Evolutionary conservation across 2,113 vertebrate genomes (phyloP).

Genomic region (Cryptoleucopteryx plumbea): DNA sequence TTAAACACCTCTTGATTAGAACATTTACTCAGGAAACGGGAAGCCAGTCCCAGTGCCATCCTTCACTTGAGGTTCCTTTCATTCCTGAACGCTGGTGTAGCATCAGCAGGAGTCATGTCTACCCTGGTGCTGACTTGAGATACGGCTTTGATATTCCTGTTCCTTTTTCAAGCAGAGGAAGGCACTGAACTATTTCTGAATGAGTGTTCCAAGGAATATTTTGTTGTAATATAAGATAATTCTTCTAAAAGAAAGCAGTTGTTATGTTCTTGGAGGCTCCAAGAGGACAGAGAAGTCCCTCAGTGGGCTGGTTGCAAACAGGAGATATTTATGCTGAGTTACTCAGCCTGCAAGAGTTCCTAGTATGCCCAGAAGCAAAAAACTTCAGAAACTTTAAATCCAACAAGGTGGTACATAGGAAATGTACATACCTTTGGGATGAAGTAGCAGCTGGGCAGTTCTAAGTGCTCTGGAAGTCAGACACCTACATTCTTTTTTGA

Average conservation of each 20-base stretch:
- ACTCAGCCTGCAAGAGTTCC: neutral
- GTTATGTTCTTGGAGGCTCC: neutral
- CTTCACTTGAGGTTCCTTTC: neutral
- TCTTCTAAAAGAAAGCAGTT: neutral
- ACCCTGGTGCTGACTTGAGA: neutral
- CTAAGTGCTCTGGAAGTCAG: neutral
- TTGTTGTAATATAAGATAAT: neutral
- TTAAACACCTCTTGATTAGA: neutral
- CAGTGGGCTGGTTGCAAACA: neutral
- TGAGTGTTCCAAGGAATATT: neutral
- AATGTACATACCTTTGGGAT: neutral
- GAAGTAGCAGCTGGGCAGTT: neutral
- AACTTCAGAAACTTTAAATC: neutral
- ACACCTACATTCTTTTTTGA: neutral
- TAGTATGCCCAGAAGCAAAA: neutral
- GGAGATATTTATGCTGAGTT: neutral
- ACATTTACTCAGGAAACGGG: neutral
- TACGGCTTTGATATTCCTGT: neutral
- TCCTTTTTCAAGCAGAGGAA: neutral
- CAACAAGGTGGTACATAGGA: neutral
- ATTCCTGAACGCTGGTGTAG: neutral
- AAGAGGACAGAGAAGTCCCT: neutral
- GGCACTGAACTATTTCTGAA: neutral
- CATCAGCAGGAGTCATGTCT: neutral
- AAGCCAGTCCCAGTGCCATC: neutral